These are phyloP conservation scores for Phoenicopterus ruber DNA, from an alignment of 2,113 vertebrate species.

Conservation along the genomic window DNA sequence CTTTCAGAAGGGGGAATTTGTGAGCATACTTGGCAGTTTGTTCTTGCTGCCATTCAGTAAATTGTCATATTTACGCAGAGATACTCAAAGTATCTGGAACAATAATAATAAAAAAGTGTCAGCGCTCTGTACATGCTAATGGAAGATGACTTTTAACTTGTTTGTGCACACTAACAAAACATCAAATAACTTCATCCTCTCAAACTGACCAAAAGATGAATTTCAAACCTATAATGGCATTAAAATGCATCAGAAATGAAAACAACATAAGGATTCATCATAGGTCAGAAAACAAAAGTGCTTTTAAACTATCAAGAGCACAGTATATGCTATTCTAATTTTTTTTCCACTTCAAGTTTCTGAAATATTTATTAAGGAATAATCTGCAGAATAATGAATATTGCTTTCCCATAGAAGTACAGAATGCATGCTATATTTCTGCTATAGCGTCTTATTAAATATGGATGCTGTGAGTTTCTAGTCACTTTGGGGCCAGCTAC, in stretches of 20 bases:
- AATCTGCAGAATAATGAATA: conserved; percentile 74
- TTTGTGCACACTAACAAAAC: neutral
- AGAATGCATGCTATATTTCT: conserved; percentile 60
- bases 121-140: neutral
- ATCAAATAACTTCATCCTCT: neutral
- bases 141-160: conserved; percentile 21
- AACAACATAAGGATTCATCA: conserved; percentile 29
- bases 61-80: neutral
- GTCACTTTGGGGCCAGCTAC: conserved; percentile 28
- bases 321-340: conserved; percentile 1
- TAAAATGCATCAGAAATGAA: conserved; percentile 37
- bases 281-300: neutral
- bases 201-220: conserved; percentile 43
- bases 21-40: neutral
- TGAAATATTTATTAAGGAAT: conserved; percentile 77
- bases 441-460: conserved; percentile 71
- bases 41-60: neutral
- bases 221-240: conserved; percentile 55
- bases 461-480: conserved; percentile 66
- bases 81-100: neutral
- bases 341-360: conserved; percentile 50
- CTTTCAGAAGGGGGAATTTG: neutral
- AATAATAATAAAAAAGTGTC: neutral
- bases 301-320: conserved; percentile 54
- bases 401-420: conserved; percentile 58